These are phyloP conservation scores for Megaceryle torquata DNA, from an alignment of 2,113 vertebrate genomes.

Conservation along the genomic window DNA sequence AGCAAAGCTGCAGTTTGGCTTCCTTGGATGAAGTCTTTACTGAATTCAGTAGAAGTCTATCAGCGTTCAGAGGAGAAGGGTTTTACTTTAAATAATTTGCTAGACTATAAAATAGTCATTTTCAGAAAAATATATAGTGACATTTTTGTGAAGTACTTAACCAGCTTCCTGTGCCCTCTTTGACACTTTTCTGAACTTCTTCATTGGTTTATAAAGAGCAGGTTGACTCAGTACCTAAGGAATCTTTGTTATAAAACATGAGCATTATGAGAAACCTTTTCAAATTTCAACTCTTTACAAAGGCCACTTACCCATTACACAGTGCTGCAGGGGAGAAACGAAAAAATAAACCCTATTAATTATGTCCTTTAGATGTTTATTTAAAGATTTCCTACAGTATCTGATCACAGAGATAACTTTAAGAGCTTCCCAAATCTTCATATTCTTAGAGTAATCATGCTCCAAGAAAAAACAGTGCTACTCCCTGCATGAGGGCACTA, in stretches of 20 bases:
- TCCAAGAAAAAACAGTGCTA: background rate
- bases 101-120: background rate
- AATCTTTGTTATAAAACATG: background rate
- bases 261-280: background rate
- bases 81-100: background rate
- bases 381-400: background rate
- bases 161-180: background rate
- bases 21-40: background rate
- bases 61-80: background rate
- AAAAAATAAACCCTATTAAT: background rate
- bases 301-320: background rate
- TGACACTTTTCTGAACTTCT: background rate
- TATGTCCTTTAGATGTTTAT: background rate
- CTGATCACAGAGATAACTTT: background rate
- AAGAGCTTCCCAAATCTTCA: background rate
- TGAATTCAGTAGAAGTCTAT: background rate
- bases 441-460: background rate
- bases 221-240: background rate
- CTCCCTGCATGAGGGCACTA: background rate
- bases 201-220: background rate
- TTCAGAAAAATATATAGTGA: background rate
- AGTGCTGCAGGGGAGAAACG: background rate
- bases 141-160: background rate
- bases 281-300: background rate
- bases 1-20: background rate